phyloP scores from a whole-genome alignment of 2,113 vertebrate genomes.

The Picathartes gymnocephalus region DNA sequence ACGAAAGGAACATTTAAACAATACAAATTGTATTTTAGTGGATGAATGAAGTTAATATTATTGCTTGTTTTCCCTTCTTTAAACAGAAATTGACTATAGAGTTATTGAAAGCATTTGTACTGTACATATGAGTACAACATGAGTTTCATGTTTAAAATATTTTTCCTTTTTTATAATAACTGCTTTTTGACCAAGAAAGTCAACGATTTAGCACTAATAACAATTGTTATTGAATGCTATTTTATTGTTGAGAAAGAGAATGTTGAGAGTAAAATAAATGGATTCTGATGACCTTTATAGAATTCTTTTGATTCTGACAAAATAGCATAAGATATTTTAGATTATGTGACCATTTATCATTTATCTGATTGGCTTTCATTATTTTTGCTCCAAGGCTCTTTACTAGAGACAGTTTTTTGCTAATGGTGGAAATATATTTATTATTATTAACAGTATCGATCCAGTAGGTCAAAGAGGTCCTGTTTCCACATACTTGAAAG shows the following conservation, averaged over 20 bases:
- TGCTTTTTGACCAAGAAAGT: neutral
- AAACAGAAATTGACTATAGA: neutral
- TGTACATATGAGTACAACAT: neutral
- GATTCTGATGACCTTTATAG: neutral
- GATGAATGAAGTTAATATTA: neutral
- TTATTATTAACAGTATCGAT: neutral
- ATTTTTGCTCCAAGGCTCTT: neutral
- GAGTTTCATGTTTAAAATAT: neutral
- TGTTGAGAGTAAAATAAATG: neutral
- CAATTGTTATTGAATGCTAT: neutral
- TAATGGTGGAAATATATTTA: neutral
- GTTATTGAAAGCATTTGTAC: neutral
- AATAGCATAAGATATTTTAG: neutral
- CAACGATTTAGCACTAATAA: neutral
- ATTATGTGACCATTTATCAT: neutral
- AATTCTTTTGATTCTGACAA: neutral
- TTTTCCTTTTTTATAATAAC: neutral
- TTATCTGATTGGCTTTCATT: neutral
- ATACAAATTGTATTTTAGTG: neutral
- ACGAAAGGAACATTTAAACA: neutral
- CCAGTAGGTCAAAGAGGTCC: neutral
- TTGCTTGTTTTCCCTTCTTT: neutral
- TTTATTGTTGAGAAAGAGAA: neutral
- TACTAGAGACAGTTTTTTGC: neutral
- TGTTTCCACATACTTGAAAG: neutral